Evolutionary conservation across 2,888 invertebrate species (phyloP).

Genomic region (Caenorhabditis uteleia): DNA sequence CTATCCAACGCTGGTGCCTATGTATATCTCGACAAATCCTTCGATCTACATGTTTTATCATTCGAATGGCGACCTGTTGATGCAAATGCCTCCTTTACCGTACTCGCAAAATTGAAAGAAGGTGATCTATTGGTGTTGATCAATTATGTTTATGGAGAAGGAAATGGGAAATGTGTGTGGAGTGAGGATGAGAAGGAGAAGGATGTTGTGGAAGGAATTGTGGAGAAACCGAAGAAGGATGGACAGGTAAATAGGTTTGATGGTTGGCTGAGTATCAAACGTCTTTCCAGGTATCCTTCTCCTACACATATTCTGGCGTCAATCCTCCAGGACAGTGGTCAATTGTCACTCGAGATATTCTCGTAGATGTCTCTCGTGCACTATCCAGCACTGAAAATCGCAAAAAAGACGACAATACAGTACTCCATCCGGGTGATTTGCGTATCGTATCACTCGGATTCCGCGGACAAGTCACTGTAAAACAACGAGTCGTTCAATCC

Average conservation of each 20-base stretch:
- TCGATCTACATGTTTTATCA: constrained; percentile 41
- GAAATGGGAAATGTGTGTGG: constrained; percentile 45
- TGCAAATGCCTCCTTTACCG: constrained; percentile 51
- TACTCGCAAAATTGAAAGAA: constrained; percentile 41
- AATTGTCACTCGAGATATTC: constrained; percentile 50
- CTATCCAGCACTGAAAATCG: constrained; percentile 40
- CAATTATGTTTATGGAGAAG: constrained; percentile 46
- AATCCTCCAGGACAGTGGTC: constrained; percentile 32
- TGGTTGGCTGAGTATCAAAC: too few relatives aligned
- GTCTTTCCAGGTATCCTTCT: constrained; percentile 45
- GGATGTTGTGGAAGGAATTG: too few relatives aligned
- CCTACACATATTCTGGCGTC: constrained; percentile 51
- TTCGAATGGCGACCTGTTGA: constrained; percentile 49
- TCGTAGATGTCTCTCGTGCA: constrained; percentile 57
- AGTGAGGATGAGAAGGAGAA: constrained; percentile 34
- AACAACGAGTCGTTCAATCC: constrained; percentile 78
- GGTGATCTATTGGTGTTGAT: constrained; percentile 47
- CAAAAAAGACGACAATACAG: constrained; percentile 41
- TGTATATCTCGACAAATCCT: constrained; percentile 41
- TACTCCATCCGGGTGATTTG: constrained; percentile 45
- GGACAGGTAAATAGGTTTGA: too few relatives aligned
- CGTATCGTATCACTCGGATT: constrained; percentile 49
- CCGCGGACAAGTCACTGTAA: constrained; percentile 42
- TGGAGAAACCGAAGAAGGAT: constrained; percentile 25
- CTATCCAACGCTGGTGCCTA: constrained; percentile 51